These are phyloP conservation scores for Notocelia uddmanniana DNA, from an alignment of 2,888 invertebrate genomes.

Conservation along the genomic window DNA sequence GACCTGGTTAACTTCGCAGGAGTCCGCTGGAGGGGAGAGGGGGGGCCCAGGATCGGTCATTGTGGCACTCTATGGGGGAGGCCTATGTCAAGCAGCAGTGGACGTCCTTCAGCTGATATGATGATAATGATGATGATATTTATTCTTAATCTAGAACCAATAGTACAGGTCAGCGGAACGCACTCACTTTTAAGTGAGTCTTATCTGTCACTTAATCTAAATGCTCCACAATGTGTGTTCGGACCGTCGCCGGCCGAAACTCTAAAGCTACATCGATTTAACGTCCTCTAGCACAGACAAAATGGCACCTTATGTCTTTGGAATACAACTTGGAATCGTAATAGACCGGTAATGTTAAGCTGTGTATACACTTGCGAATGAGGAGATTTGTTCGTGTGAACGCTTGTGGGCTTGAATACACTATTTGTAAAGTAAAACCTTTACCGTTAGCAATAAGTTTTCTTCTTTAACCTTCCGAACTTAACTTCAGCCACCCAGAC, in stretches of 20 bases:
- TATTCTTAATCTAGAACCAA: constrained; percentile 12
- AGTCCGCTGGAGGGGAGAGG: too few relatives aligned
- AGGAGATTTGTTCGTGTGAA: neutral
- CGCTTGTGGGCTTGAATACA: neutral
- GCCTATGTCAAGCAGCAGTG: too few relatives aligned
- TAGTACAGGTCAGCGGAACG: constrained; percentile 25
- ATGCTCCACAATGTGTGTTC: constrained; percentile 26
- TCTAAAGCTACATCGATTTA: constrained; percentile 27
- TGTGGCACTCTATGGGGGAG: too few relatives aligned
- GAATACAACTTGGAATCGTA: neutral
- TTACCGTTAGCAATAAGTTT: too few relatives aligned
- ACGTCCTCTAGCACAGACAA: neutral
- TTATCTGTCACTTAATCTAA: constrained; percentile 34
- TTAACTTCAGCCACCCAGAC: too few relatives aligned
- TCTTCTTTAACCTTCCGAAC: too few relatives aligned
- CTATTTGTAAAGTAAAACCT: too few relatives aligned
- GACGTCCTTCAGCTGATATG: too few relatives aligned
- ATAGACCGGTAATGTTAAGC: neutral
- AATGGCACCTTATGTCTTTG: neutral
- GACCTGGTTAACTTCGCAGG: too few relatives aligned
- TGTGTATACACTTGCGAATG: neutral
- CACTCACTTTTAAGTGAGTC: constrained; percentile 28
- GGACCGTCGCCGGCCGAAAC: constrained; percentile 12
- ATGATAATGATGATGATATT: neutral
- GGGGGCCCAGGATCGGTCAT: too few relatives aligned